Base-by-base conservation (phyloP, 1,140 invertebrate species). In the Drosophila setifemur region DNA sequence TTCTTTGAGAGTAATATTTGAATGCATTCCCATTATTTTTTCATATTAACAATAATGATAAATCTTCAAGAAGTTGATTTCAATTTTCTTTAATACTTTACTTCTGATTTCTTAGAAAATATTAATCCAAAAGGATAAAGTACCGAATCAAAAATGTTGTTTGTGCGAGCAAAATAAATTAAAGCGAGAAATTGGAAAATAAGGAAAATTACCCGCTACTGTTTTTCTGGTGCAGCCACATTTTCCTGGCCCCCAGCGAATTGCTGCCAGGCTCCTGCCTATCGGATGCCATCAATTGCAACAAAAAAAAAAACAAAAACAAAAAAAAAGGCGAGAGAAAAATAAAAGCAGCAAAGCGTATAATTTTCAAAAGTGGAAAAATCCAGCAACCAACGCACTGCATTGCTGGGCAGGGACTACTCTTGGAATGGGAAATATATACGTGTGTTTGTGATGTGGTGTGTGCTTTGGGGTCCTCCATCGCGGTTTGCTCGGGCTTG, bases 261-360 rank as follows among this genome's bases (percentile, higher is more conserved):
- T 72, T 53, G 43, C 54, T 48, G 43, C 50, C 45, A 61, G 60
- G 50, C 66, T 83, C 68, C 79, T 83, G 73, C 68, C 68, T 83
- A 83, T 83, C 78, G 79, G 79, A 83, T 83, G 79, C 78, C 78
- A 83, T 86, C 81, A 85, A 86, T 85, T 85, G 79, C 81, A 86
- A 57, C 71, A 79, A 67, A 48, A 73, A 71, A 23, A 73, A 54
- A 44, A 73, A 67, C 21, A 72, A 29, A 25, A 53, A 66, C n/a
- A 47, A 18, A 58, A 28, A 58, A 67, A 69, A 47, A 45, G 45
- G 47, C 67, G 35, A 73, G 31, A 66, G 53, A 49, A 42, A 76
- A 66, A 77, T 47, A 47, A 43, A 73, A 67, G 45, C 71, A 73
- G 58, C 85, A 49, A n/a, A 85, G 67, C 81, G 72, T 86, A 73